Base-by-base conservation (phyloP, 2,113 vertebrate genomes). In the Psammodynastes pulverulentus region DNA sequence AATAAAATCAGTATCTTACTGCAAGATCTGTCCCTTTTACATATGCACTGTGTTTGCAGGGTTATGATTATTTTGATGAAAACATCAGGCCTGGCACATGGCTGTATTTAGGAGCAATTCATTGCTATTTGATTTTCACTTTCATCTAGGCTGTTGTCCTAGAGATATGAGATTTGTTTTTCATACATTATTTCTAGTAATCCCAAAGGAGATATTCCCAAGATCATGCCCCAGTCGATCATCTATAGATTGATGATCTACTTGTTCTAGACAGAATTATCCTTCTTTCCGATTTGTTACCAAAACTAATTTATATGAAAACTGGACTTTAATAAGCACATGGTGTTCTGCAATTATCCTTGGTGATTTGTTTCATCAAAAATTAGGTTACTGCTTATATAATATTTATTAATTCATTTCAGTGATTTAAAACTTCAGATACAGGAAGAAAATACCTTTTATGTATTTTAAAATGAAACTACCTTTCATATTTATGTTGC, bases 371-470 rank as follows among this genome's bases (percentile, higher is more conserved):
- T 93, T 95, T 86, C 89, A 13, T 3, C 17, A 92, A n/a, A 48
- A 84, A 92, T 96, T 86, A 93, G 8, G 29, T 12, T 95, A 87
- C 6, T 92, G 19, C 48, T 96, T 90, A 91, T 87, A 21, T 5
- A 93, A 91, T 84, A 0, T 0, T 39, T 39, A 0, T 92, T 79
- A 17, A 0, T n/a, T 6, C 2, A 79, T 29, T 93, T 91, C 88
- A 6, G 23, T 72, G 9, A 53, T 89, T 58, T 56, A 39, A 19
- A 52, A 8, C 3, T 52, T 86, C 9, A 92, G 10, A 92, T 93
- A 56, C 26, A 88, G 0, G 48, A 39, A 13, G 43, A 86, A 2
- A 39, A 24, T 19, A 9, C 17, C 72, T 39, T 39, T n/a, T 4
- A 24, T 88, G n/a, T 3, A 79, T 45, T 88, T 93, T 90, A 87